Percentiles rank a stretch among this genome's conserved stretches.
phyloP scores from a whole-genome alignment of 2,888 invertebrate genomes.

The Escarpia spicata region DNA sequence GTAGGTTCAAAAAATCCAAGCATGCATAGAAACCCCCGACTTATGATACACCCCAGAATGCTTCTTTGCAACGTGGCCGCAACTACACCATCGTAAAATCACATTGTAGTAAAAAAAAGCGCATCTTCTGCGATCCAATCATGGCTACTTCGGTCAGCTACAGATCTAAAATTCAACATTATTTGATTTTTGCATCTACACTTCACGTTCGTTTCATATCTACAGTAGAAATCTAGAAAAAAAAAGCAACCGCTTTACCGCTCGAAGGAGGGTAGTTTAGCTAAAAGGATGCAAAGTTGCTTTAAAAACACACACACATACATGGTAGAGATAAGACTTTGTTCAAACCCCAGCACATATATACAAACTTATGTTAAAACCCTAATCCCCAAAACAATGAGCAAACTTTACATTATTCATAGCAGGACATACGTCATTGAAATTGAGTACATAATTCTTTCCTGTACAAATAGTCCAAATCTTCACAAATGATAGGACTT shows the following conservation, averaged over 20 bases:
- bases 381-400: not conserved
- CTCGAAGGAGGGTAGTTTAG: not conserved
- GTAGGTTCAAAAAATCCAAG: not conserved
- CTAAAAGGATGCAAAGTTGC: not conserved
- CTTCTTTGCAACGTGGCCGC: constrained; percentile 16
- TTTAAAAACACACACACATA: not conserved
- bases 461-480: not conserved
- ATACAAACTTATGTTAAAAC: constrained; percentile 5
- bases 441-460: constrained; percentile 1
- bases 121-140: not conserved
- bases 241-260: not conserved
- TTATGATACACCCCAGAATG: not conserved
- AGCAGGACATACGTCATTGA: not conserved
- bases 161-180: not conserved
- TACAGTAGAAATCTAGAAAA: not conserved
- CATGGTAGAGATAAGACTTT: not conserved
- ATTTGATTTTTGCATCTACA: not conserved
- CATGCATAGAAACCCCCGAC: not conserved
- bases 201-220: not conserved
- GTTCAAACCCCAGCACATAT: constrained; percentile 2
- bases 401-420: constrained; percentile 16
- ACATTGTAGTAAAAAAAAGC: not conserved
- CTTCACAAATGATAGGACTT: not conserved
- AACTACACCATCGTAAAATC: not conserved
- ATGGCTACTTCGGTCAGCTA: not conserved